Conservation (phyloP, 2,888 invertebrate species). For the Tenthredo scrophulariae region DNA sequence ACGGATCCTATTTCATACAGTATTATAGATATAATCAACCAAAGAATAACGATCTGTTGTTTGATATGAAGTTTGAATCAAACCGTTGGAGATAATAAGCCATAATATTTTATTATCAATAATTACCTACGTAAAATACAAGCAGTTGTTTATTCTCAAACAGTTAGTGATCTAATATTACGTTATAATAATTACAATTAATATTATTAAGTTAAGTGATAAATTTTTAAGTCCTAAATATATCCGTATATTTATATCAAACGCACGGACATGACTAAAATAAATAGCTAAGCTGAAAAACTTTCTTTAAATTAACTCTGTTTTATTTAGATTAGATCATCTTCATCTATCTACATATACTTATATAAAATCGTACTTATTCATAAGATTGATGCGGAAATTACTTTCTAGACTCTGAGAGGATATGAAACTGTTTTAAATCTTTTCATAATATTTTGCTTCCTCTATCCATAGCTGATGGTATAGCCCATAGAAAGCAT, state of each 20-base stretch:
- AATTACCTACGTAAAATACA: neutral
- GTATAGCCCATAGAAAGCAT: conserved; percentile 94
- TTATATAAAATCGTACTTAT: neutral
- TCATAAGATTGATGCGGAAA: neutral
- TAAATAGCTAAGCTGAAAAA: conserved; percentile 20
- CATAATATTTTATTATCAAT: neutral
- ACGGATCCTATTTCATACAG: neutral
- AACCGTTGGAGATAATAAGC: neutral
- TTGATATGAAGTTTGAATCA: neutral
- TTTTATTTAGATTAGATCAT: conserved; percentile 40
- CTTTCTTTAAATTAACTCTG: neutral
- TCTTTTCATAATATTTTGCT: neutral
- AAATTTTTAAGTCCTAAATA: neutral
- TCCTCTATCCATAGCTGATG: conserved; percentile 87
- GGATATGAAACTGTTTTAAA: conserved; percentile 49
- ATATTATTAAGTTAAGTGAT: neutral
- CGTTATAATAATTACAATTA: neutral
- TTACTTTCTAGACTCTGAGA: neutral
- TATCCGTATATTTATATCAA: neutral
- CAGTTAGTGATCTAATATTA: neutral
- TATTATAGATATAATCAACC: neutral
- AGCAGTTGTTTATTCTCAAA: neutral
- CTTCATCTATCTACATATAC: neutral
- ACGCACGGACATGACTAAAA: conserved; percentile 10
- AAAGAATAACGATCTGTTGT: conserved; percentile 13